Conservation (phyloP, 2,888 invertebrate genomes). For the Ormyrus pomaceus region DNA sequence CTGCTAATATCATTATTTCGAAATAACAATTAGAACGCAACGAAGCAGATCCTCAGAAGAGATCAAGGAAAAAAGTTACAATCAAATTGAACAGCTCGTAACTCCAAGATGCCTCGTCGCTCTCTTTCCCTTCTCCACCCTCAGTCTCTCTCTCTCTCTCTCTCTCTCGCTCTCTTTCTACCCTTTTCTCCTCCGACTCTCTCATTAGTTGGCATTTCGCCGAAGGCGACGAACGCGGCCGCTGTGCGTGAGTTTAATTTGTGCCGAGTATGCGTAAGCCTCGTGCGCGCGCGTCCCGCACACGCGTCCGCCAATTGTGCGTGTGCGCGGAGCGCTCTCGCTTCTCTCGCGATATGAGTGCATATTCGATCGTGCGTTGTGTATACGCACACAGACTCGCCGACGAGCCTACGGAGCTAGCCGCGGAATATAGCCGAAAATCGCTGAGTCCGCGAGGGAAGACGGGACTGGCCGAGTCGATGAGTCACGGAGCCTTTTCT, state of each 20-base stretch:
- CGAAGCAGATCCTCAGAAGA: too few species aligned
- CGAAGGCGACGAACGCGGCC: conserved; percentile 64
- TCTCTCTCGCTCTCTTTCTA: conserved; percentile 52
- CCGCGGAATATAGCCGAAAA: not conserved
- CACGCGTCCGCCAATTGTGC: not conserved
- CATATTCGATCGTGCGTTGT: conserved; percentile 53
- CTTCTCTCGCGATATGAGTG: conserved; percentile 19
- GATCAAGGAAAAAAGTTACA: too few species aligned
- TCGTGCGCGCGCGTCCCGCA: conserved; percentile 62
- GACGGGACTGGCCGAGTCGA: not conserved
- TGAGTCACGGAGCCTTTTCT: too few species aligned
- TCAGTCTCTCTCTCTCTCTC: not conserved
- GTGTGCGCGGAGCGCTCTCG: not conserved
- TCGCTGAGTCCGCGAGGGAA: not conserved
- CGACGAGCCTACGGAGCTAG: not conserved
- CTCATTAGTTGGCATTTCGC: conserved; percentile 73
- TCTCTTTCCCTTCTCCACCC: not conserved
- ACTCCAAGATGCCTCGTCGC: not conserved
- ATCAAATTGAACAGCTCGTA: too few species aligned
- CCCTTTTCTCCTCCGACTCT: conserved; percentile 62
- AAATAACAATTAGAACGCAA: too few species aligned
- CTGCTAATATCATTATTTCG: too few species aligned
- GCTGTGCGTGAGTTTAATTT: conserved; percentile 73
- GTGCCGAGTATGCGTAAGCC: conserved; percentile 62
- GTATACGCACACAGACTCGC: conserved; percentile 9